phyloP scores from a whole-genome alignment of 2,113 vertebrate species.

The Megaceryle maxima region DNA sequence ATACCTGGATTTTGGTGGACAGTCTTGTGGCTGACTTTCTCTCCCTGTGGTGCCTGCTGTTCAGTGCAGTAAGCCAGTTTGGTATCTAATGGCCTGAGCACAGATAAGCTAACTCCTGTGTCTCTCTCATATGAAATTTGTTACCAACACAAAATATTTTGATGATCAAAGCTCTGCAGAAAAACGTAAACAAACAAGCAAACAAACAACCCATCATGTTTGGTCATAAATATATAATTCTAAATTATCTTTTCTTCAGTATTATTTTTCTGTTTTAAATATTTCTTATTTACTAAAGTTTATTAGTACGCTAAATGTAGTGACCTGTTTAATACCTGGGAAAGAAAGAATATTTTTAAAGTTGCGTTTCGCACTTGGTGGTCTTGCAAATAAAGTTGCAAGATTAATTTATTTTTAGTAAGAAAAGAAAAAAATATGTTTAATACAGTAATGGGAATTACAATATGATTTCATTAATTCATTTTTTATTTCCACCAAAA shows the following conservation, averaged over 20 bases:
- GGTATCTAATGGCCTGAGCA: background rate
- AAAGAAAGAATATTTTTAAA: background rate
- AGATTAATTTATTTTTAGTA: background rate
- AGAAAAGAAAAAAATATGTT: background rate
- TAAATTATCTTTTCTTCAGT: background rate
- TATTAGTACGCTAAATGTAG: background rate
- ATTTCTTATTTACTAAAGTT: background rate
- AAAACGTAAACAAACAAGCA: background rate
- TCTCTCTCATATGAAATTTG: background rate
- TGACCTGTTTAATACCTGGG: background rate
- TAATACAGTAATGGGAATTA: background rate
- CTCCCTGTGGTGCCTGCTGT: background rate
- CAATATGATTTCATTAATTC: background rate
- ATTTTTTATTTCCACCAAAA: background rate
- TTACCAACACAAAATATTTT: background rate
- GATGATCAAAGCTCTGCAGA: background rate
- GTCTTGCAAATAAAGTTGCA: background rate
- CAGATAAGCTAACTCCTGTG: background rate
- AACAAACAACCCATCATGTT: background rate
- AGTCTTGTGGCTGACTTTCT: background rate
- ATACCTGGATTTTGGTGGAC: background rate
- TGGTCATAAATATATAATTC: background rate
- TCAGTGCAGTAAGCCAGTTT: background rate
- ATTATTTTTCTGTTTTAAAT: background rate
- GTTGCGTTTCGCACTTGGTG: background rate